phyloP scores from a whole-genome alignment of 2,888 invertebrate genomes.

The Drosophila merina region DNA sequence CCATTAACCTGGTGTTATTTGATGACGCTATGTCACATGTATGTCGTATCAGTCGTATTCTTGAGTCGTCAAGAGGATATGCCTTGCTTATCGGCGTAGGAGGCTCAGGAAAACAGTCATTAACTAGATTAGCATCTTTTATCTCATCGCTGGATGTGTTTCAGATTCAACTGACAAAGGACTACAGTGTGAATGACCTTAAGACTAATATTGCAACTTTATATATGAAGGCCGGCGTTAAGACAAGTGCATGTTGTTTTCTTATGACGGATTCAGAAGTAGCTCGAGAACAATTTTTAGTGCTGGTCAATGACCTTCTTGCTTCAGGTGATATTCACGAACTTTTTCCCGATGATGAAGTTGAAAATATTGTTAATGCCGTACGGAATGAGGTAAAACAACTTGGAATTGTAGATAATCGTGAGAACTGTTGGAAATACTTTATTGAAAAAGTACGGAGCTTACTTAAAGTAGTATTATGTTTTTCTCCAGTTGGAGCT shows the following conservation, averaged over 20 bases:
- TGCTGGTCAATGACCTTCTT: conserved; percentile 95
- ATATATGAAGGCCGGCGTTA: conserved; percentile 95
- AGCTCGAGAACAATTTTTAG: conserved; percentile 94
- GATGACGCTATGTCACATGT: conserved; percentile 98
- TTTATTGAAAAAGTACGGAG: conserved; percentile 95
- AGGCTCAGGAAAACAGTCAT: conserved; percentile 96
- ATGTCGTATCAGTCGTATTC: conserved; percentile 95
- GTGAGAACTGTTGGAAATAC: conserved; percentile 97
- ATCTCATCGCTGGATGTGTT: conserved; percentile 96
- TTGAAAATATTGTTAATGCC: conserved; percentile 92
- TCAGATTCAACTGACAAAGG: conserved; percentile 95
- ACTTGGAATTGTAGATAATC: conserved; percentile 91
- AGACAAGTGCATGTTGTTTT: conserved; percentile 93
- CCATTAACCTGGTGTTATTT: conserved; percentile 97
- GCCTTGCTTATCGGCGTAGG: conserved; percentile 97
- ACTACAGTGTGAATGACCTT: conserved; percentile 92
- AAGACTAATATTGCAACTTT: conserved; percentile 89
- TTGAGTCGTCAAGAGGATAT: conserved; percentile 96
- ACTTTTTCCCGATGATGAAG: conserved; percentile 94
- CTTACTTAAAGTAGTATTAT: conserved; percentile 90
- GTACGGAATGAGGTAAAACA: conserved; percentile 92
- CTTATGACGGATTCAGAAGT: conserved; percentile 97
- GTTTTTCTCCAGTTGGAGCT: conserved; percentile 97
- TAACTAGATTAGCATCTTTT: conserved; percentile 94
- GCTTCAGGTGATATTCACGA: conserved; percentile 97